phyloP scores from a whole-genome alignment of 2,113 vertebrate genomes.

The Lethenteron camtschaticum region DNA sequence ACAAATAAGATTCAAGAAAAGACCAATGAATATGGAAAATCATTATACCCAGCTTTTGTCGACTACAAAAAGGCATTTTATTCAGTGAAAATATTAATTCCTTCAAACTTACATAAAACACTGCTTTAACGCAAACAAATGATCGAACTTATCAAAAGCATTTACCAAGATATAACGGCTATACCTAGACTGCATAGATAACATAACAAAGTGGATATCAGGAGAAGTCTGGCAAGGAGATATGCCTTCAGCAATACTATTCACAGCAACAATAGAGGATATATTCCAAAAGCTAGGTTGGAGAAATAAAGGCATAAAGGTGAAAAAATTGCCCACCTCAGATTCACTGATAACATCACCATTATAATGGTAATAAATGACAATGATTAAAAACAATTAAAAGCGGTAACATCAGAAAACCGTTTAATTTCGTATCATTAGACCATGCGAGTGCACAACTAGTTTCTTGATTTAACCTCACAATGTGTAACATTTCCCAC shows the following conservation, averaged over 20 bases:
- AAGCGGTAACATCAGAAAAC: not conserved
- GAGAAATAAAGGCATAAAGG: not conserved
- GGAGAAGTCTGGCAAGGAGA: too few relatives aligned
- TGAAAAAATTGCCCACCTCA: not conserved
- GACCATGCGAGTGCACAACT: not conserved
- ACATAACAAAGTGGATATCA: too few relatives aligned
- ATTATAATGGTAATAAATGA: not conserved
- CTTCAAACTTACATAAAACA: too few relatives aligned
- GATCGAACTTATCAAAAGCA: too few relatives aligned
- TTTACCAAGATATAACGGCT: too few relatives aligned
- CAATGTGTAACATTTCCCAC: not conserved
- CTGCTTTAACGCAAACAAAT: too few relatives aligned
- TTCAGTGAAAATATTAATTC: too few relatives aligned
- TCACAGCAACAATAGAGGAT: not conserved
- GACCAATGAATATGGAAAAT: too few relatives aligned
- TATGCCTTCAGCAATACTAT: not conserved
- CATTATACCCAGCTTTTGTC: too few relatives aligned
- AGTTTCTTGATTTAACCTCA: not conserved
- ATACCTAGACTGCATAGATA: too few relatives aligned
- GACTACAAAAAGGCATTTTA: too few relatives aligned
- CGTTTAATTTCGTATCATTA: not conserved
- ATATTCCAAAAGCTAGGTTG: not conserved
- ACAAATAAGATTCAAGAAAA: too few relatives aligned
- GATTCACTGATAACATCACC: not conserved
- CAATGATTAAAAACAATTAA: not conserved